A percentile compares a stretch with the other conserved stretches of the same genome.
These are phyloP conservation scores for Antennarius striatus DNA, from an alignment of 2,113 vertebrate genomes.

Conservation along the genomic window DNA sequence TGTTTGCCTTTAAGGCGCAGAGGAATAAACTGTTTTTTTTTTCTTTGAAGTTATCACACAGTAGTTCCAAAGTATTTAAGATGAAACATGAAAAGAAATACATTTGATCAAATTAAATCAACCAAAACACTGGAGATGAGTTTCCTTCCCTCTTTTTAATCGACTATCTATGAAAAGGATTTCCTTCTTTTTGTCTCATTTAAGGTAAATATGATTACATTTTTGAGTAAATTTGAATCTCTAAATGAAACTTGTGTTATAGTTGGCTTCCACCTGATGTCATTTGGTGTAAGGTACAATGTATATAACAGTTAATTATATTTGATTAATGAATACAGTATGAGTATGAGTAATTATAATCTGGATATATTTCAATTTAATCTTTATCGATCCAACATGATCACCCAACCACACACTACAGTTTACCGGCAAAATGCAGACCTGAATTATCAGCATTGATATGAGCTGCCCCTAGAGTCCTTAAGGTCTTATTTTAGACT, in stretches of 20 bases:
- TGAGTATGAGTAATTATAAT: too few species aligned
- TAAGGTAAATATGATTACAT: neutral
- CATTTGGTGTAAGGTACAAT: too few species aligned
- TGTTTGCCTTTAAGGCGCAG: conserved; percentile 66
- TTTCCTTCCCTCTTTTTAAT: conserved; percentile 8
- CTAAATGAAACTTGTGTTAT: conserved; percentile 2
- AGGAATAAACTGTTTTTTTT: conserved; percentile 66
- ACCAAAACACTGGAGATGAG: conserved; percentile 15
- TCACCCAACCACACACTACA: too few species aligned
- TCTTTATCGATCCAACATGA: too few species aligned
- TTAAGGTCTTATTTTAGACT: too few species aligned
- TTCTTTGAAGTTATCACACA: conserved; percentile 73
- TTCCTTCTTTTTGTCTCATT: neutral
- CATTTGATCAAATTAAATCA: conserved; percentile 55
- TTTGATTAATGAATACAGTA: too few species aligned
- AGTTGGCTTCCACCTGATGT: neutral
- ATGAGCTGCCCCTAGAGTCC: too few species aligned
- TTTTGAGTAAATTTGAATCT: neutral
- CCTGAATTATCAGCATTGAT: too few species aligned
- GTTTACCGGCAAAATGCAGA: too few species aligned
- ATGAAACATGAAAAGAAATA: conserved; percentile 62
- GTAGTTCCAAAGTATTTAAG: conserved; percentile 56
- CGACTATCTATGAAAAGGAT: conserved; percentile 8
- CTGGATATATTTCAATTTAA: too few species aligned
- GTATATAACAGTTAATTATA: too few species aligned